phyloP scores from a whole-genome alignment of 2,113 vertebrate genomes.

The Phylloscopus whistleri region DNA sequence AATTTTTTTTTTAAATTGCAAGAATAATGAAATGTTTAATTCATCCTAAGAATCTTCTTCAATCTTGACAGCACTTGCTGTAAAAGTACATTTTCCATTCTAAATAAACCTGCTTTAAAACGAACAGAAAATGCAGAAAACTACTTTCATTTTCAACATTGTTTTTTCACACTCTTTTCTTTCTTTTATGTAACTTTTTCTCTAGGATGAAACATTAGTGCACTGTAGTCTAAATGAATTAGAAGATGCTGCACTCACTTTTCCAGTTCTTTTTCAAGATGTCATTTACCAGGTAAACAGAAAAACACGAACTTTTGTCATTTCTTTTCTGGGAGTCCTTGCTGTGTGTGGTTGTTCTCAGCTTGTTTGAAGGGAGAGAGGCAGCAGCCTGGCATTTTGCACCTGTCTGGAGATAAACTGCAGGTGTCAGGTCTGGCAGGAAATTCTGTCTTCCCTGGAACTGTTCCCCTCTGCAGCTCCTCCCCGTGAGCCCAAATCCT shows the following conservation, averaged over 20 bases:
- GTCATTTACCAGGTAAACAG: slow-evolving; percentile 95
- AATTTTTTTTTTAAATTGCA: background rate
- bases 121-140: background rate
- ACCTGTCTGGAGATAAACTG: background rate
- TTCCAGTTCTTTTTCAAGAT: slow-evolving; percentile 98
- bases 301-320: background rate
- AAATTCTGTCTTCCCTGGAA: background rate
- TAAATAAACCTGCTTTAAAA: background rate
- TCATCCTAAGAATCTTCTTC: background rate
- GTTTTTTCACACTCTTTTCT: background rate
- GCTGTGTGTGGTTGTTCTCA: background rate
- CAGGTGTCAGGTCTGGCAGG: background rate
- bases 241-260: slow-evolving; percentile 97
- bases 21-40: background rate
- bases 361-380: background rate
- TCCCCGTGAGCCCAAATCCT: fast-evolving
- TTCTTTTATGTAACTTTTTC: background rate
- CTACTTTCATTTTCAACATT: background rate
- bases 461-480: background rate
- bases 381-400: background rate
- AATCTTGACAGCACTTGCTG: background rate
- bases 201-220: slow-evolving; percentile 96
- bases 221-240: slow-evolving; percentile 98
- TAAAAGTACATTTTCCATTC: background rate
- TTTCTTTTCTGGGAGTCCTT: background rate